Conservation (phyloP, 2,888 invertebrate species). For the Clunio marinus region DNA sequence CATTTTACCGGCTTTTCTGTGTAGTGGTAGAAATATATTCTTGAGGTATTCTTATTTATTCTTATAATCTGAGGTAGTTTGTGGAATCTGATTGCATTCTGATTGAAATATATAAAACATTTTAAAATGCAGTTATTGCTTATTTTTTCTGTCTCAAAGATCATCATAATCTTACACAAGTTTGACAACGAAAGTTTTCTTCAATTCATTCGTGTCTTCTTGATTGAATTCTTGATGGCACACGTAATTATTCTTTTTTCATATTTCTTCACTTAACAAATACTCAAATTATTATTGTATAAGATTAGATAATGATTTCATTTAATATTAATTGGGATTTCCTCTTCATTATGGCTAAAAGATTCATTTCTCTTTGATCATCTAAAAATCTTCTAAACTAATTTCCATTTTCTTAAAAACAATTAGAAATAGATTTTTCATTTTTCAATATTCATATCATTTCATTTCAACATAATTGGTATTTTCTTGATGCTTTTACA, state of each 20-base stretch:
- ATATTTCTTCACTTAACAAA: not conserved
- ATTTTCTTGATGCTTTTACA: not conserved
- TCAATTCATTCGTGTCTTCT: not conserved
- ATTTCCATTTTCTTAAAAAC: conserved; percentile 12
- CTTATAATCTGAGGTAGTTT: conserved; percentile 3
- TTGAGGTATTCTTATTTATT: not conserved
- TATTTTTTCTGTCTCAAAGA: conserved; percentile 18
- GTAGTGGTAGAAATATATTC: not conserved
- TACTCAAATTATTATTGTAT: not conserved
- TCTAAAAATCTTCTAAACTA: not conserved
- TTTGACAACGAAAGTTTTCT: not conserved
- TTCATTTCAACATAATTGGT: conserved; percentile 12
- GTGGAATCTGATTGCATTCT: conserved; percentile 35
- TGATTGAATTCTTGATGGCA: conserved; percentile 26
- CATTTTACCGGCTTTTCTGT: not conserved
- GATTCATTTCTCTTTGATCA: not conserved
- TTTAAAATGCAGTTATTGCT: conserved; percentile 38
- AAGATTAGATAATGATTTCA: not conserved
- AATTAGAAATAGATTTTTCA: conserved; percentile 8
- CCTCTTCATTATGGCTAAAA: not conserved
- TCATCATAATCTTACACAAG: too few relatives aligned
- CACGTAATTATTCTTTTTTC: conserved; percentile 25
- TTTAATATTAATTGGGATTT: conserved; percentile 12
- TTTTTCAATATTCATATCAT: not conserved
- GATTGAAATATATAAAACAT: conserved; percentile 15